These are phyloP conservation scores for Bombus picipes DNA, from an alignment of 1,140 invertebrate genomes.

Conservation along the genomic window DNA sequence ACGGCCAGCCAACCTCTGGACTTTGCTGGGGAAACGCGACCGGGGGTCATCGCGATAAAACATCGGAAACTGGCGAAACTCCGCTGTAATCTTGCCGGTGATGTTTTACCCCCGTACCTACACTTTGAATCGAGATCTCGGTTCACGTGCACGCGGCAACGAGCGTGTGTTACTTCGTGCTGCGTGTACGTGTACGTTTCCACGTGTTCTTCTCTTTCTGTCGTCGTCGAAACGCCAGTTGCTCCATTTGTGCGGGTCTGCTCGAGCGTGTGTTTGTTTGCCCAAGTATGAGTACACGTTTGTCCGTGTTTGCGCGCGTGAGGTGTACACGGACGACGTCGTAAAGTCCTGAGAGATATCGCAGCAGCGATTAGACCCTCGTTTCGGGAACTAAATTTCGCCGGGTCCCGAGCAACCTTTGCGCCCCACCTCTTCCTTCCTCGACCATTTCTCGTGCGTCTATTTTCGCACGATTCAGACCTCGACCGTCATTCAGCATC, in stretches of 20 bases:
- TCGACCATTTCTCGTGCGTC: not conserved
- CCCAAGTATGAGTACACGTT: not conserved
- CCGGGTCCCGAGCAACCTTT: constrained; percentile 21
- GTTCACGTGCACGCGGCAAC: not conserved
- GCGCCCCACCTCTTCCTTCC: not conserved
- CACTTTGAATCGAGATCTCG: constrained; percentile 5
- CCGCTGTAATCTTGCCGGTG: constrained; percentile 73
- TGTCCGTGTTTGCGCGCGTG: not conserved
- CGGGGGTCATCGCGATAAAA: constrained; percentile 72
- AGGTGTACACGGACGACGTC: constrained; percentile 36
- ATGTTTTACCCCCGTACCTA: constrained; percentile 70
- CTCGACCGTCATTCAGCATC: too few species aligned
- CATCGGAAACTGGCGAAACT: constrained; percentile 75
- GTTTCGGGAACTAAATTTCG: constrained; percentile 72
- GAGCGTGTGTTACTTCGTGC: not conserved
- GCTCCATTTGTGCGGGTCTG: not conserved
- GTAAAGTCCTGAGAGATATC: constrained; percentile 71
- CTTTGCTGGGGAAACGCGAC: constrained; percentile 5
- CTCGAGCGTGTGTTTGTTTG: not conserved
- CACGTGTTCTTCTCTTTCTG: not conserved
- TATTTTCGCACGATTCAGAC: constrained; percentile 15
- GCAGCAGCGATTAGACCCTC: constrained; percentile 71
- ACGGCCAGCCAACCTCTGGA: constrained; percentile 2
- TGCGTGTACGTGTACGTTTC: not conserved
- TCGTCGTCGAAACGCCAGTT: too few species aligned